These are phyloP conservation scores for Slavum lentiscoides DNA, from an alignment of 2,888 invertebrate species.

Conservation along the genomic window DNA sequence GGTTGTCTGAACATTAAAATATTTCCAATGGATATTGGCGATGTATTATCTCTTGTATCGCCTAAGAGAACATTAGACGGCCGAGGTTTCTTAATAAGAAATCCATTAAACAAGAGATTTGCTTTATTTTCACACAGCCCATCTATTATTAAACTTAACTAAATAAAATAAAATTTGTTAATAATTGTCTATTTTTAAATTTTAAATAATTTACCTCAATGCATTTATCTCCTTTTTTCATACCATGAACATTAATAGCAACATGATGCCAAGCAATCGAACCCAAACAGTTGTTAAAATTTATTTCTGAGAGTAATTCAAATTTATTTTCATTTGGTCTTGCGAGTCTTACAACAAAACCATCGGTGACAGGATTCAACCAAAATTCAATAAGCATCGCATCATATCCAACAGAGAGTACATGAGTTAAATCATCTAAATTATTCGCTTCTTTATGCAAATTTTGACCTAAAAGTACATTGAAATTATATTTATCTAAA, in stretches of 20 bases:
- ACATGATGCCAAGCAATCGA: constrained; percentile 65
- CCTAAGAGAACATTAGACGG: constrained; percentile 66
- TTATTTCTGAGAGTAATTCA: constrained; percentile 64
- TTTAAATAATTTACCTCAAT: constrained; percentile 61
- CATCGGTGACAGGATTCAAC: constrained; percentile 62
- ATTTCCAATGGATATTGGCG: constrained; percentile 56
- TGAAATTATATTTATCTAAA: neutral
- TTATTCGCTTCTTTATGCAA: constrained; percentile 41
- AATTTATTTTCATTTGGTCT: constrained; percentile 63
- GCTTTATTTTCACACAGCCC: constrained; percentile 66
- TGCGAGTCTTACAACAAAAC: constrained; percentile 60
- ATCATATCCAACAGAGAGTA: constrained; percentile 69
- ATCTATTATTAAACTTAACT: constrained; percentile 65
- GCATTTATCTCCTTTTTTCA: constrained; percentile 65
- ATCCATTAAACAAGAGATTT: constrained; percentile 66
- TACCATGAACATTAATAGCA: constrained; percentile 66
- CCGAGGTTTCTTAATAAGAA: constrained; percentile 66
- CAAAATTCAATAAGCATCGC: constrained; percentile 68
- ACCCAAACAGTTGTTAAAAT: constrained; percentile 61
- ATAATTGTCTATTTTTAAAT: neutral
- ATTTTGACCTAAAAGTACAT: constrained; percentile 14
- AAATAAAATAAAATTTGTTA: constrained; percentile 15
- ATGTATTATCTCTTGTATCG: constrained; percentile 59
- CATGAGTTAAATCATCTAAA: constrained; percentile 61
- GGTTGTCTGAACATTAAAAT: constrained; percentile 66